Evolutionary conservation across 2,113 vertebrate species (phyloP).

Genomic region (Nyctibius bracteatus): DNA sequence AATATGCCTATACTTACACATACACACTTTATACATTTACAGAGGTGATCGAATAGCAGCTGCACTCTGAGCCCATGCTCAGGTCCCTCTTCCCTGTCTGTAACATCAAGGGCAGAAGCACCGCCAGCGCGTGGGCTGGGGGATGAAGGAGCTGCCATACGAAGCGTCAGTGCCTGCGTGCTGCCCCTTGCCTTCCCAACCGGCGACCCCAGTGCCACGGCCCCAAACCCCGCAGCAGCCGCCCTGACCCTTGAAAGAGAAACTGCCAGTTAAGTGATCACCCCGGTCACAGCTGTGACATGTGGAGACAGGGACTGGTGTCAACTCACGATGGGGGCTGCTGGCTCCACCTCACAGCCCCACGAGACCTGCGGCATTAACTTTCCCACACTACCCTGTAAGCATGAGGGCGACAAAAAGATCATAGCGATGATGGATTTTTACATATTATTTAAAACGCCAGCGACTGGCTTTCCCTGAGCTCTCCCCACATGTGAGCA

Average conservation of each 20-base stretch:
- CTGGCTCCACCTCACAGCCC: neutral
- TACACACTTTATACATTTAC: neutral
- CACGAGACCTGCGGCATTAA: neutral
- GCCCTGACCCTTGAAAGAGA: neutral
- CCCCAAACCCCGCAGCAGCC: neutral
- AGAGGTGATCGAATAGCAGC: neutral
- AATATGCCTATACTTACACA: rapidly evolving
- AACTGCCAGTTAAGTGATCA: neutral
- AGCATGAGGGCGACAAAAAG: neutral
- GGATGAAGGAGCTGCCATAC: neutral
- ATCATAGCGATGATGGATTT: neutral
- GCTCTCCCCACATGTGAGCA: neutral
- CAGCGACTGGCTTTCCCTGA: neutral
- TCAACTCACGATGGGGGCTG: neutral
- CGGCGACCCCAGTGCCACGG: rapidly evolving
- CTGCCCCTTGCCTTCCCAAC: neutral
- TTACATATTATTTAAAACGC: neutral
- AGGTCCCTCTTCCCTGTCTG: neutral
- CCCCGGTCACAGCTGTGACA: neutral
- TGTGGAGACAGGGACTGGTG: neutral
- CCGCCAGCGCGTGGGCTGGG: neutral
- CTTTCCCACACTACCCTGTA: neutral
- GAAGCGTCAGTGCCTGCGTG: rapidly evolving
- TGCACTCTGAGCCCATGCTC: neutral
- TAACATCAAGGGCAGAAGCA: neutral